Evolutionary conservation across 2,797 vertebrate genomes (phyloP).

Genomic region (Eulemur albifrons): DNA sequence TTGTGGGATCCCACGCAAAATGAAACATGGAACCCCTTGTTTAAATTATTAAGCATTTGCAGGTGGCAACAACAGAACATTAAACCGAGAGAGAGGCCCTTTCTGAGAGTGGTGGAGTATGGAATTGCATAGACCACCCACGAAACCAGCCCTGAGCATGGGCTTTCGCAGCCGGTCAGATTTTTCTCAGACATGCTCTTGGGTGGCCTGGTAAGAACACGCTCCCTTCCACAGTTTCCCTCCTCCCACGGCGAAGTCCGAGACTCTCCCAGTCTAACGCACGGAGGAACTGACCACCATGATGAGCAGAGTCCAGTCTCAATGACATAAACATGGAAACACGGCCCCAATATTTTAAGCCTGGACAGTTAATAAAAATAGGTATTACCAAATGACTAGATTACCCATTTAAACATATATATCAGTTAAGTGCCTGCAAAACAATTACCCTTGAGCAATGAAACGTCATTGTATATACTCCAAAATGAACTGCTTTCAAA

Average conservation of each 20-base stretch:
- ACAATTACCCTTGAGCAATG: background rate
- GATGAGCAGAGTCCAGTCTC: background rate
- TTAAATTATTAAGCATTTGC: background rate
- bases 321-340: background rate
- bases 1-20: background rate
- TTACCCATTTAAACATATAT: background rate
- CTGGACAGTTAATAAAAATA: constrained; percentile 11
- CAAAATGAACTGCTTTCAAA: background rate
- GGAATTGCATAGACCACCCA: background rate
- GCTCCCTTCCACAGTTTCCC: background rate
- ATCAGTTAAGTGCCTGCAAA: background rate
- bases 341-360: background rate
- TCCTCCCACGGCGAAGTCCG: background rate
- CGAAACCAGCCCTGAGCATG: background rate
- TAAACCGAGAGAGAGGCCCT: background rate
- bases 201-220: background rate
- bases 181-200: background rate
- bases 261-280: background rate
- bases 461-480: background rate
- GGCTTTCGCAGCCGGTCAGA: background rate
- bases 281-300: background rate
- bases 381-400: background rate
- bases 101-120: background rate
- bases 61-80: background rate
- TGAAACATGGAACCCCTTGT: background rate